Evolutionary conservation across 2,113 vertebrate genomes (phyloP), one percentile per base, ranked within the genome.

Genomic region (Pseudopipra pipra): DNA sequence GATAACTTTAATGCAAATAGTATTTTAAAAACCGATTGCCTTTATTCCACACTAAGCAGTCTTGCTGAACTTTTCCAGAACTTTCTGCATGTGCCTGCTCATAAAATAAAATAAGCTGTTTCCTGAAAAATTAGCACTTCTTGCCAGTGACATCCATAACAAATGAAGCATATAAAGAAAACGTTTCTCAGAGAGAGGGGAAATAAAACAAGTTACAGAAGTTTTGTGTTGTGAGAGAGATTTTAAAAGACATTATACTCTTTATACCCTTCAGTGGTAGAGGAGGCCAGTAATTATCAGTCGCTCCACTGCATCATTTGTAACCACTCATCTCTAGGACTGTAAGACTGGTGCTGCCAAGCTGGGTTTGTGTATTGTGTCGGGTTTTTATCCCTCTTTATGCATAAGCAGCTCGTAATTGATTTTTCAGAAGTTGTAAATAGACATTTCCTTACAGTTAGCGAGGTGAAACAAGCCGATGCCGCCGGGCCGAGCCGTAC

Each of bases 301-400:
- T 72, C 71, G 65, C 17, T 66, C 14, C 9, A 41, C 24, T 66
- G 14, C 20, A 77, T 70, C 14, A 31, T 61, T 83, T 66, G 10
- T 37, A 52, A 44, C 59, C 3, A 66, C 23, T 68, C 41, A n/a
- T n/a, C 16, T 58, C 14, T 54, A 66, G 65, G 55, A 74, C 25
- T 23, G 19, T 54, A 62, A 70, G 46, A 74, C 30, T 25, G 18
- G 30, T 78, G 33, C 12, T 87, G 8, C 23, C 11, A 33, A 74
- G 18, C 9, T 43, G 20, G 4, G 1, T 51, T 71, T 19, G 5
- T 19, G 25, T 18, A 84, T 55, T 56, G 14, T 2, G 0, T 17
- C 44, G 6, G 1, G 22, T 70, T 81, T 25, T 41, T 39, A 24
- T 63, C 23, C 8, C 14, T 75, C 28, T 87, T 81, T 75, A 28